A percentile compares a stretch with the other conserved stretches of the same genome.
Conservation (phyloP, 1,140 invertebrate species). For the Colletes gigas region DNA sequence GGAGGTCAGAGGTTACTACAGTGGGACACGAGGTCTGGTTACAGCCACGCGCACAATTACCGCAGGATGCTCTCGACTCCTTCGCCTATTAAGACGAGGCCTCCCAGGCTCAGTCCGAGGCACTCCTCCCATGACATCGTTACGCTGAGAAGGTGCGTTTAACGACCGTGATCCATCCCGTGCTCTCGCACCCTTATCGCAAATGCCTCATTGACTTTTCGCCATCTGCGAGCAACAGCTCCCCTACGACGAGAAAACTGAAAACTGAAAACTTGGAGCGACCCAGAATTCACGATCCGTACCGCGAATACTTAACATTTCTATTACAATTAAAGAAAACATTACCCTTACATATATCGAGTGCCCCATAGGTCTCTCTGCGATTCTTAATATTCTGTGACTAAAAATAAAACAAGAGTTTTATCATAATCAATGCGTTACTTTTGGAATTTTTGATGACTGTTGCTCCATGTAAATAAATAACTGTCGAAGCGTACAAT, state of each 20-base stretch:
- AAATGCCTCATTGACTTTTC: slow-evolving; percentile 60
- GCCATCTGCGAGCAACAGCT: slow-evolving; percentile 45
- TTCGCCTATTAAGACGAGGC: slow-evolving; percentile 83
- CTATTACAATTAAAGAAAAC: not conserved
- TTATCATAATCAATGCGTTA: too few species aligned
- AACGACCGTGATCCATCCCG: slow-evolving; percentile 26
- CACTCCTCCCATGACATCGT: slow-evolving; percentile 80
- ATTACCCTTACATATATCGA: too few species aligned
- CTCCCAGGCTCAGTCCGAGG: slow-evolving; percentile 80
- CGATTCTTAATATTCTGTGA: too few species aligned
- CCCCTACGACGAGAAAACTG: slow-evolving; percentile 17
- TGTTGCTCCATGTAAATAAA: too few species aligned
- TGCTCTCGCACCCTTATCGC: slow-evolving; percentile 50
- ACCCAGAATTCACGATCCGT: not conserved
- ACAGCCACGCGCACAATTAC: slow-evolving; percentile 74
- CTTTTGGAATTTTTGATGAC: too few species aligned
- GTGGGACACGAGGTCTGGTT: slow-evolving; percentile 82
- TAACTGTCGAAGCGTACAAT: too few species aligned
- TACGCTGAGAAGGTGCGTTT: slow-evolving; percentile 76
- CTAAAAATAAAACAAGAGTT: too few species aligned
- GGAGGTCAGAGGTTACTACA: slow-evolving; percentile 83
- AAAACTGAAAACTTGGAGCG: slow-evolving; percentile 17
- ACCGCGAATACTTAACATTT: not conserved
- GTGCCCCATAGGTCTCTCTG: too few species aligned
- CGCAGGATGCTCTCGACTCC: slow-evolving; percentile 84